Percentiles rank a stretch among this genome's conserved stretches.
phyloP scores from a whole-genome alignment of 2,888 invertebrate species.

The Chrysomela aeneicollis region DNA sequence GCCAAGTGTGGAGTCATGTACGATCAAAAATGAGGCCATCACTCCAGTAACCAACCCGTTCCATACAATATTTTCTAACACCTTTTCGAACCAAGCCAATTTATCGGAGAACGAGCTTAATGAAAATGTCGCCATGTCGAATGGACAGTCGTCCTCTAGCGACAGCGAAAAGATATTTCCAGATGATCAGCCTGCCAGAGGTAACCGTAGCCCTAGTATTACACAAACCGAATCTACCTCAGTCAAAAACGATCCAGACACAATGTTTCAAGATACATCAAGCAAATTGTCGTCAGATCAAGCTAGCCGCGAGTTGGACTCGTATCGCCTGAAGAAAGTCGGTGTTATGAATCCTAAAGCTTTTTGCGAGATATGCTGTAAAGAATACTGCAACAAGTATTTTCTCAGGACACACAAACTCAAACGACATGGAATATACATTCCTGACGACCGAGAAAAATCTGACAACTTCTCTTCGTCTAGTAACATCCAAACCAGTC shows the following conservation, averaged over 20 bases:
- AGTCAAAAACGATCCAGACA: constrained; percentile 56
- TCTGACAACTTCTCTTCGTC: constrained; percentile 48
- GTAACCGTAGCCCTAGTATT: constrained; percentile 56
- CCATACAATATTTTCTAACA: constrained; percentile 77
- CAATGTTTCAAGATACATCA: constrained; percentile 53
- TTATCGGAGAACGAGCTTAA: constrained; percentile 50
- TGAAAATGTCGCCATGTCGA: constrained; percentile 50
- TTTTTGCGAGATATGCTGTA: constrained; percentile 93
- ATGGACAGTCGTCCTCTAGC: constrained; percentile 49
- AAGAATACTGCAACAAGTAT: constrained; percentile 93
- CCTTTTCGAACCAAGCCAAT: constrained; percentile 71
- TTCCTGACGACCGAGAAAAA: constrained; percentile 67
- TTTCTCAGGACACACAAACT: constrained; percentile 91
- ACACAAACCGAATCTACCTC: constrained; percentile 57
- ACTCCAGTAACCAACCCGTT: constrained; percentile 58
- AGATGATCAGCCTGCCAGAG: constrained; percentile 52
- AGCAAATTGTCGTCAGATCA: constrained; percentile 58
- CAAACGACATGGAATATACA: constrained; percentile 87
- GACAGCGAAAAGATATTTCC: constrained; percentile 52
- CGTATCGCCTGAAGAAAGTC: constrained; percentile 77
- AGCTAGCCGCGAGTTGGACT: constrained; percentile 71
- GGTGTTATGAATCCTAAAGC: constrained; percentile 88
- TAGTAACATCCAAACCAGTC: constrained; percentile 73
- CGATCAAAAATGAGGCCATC: constrained; percentile 52
- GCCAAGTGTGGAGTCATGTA: constrained; percentile 54